These are phyloP conservation scores for Nerophis ophidion DNA, from an alignment of 2,113 vertebrate species.

Conservation along the genomic window DNA sequence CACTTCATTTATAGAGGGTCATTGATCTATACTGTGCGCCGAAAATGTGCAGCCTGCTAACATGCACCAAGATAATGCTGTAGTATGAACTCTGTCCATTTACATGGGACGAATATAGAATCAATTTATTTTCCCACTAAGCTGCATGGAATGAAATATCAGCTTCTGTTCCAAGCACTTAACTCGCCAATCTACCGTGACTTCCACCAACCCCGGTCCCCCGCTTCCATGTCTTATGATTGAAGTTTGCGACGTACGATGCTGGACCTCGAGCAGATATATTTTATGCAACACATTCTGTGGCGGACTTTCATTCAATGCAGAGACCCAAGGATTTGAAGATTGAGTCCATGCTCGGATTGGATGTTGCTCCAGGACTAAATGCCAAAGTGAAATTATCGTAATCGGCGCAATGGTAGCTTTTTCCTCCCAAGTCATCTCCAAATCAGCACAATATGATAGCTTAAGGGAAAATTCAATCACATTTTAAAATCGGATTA, in stretches of 20 bases:
- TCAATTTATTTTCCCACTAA: not conserved
- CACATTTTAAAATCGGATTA: too few species aligned
- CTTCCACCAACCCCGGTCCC: not conserved
- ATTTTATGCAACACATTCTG: slow-evolving; percentile 20
- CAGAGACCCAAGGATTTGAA: slow-evolving; percentile 24
- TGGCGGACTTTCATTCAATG: slow-evolving; percentile 17
- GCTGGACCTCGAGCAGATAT: slow-evolving; percentile 33
- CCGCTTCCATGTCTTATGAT: slow-evolving; percentile 2
- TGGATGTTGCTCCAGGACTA: slow-evolving; percentile 25
- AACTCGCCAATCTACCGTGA: slow-evolving; percentile 1
- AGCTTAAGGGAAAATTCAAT: too few species aligned
- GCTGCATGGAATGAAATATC: not conserved
- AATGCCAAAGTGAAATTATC: not conserved
- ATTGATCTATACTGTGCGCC: not conserved
- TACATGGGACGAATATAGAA: not conserved
- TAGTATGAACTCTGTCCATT: not conserved
- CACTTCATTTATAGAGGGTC: too few species aligned
- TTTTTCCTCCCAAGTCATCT: too few species aligned
- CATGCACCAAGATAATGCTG: not conserved
- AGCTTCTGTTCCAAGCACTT: not conserved
- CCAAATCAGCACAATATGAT: too few species aligned
- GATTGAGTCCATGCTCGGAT: slow-evolving; percentile 19
- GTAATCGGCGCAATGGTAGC: too few species aligned
- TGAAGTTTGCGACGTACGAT: slow-evolving; percentile 26
- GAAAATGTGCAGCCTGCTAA: not conserved